Percentiles rank a stretch among this genome's conserved stretches.
These are phyloP conservation scores for Hycleus phaleratus DNA, from an alignment of 1,140 invertebrate genomes.

Conservation along the genomic window DNA sequence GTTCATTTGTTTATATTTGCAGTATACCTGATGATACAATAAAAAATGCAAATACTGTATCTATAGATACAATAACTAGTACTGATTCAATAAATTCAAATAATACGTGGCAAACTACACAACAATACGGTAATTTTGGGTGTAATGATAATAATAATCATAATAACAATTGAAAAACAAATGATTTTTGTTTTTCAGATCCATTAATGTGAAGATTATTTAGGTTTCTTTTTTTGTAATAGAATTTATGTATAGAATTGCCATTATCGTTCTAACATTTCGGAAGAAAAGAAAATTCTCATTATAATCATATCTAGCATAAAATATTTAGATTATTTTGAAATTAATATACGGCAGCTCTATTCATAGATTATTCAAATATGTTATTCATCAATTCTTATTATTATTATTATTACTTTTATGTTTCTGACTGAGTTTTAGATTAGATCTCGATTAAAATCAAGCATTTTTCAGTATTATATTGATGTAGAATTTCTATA, in stretches of 20 bases:
- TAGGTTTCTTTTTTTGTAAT: constrained; percentile 2
- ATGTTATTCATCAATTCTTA: not conserved
- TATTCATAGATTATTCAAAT: constrained; percentile 19
- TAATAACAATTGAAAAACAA: constrained; percentile 15
- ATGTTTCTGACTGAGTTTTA: constrained; percentile 16
- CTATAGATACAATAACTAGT: constrained; percentile 39
- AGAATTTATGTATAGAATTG: constrained; percentile 18
- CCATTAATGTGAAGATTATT: constrained; percentile 27
- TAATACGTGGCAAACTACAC: constrained; percentile 38
- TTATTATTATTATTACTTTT: too few relatives aligned
- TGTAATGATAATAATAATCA: constrained; percentile 30
- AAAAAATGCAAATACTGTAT: constrained; percentile 48
- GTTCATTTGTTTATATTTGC: not conserved
- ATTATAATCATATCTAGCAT: too few relatives aligned
- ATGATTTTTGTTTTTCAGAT: constrained; percentile 31
- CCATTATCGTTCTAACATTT: constrained; percentile 2
- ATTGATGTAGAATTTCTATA: not conserved
- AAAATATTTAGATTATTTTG: too few relatives aligned
- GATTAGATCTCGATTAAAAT: constrained; percentile 16
- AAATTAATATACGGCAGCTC: constrained; percentile 13
- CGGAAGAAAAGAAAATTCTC: too few relatives aligned
- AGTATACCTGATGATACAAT: constrained; percentile 46
- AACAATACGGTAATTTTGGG: constrained; percentile 38
- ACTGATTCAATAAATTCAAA: constrained; percentile 44
- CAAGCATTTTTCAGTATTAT: constrained; percentile 23